Conservation (phyloP, 2,888 invertebrate genomes). For the Aplocera efformata region DNA sequence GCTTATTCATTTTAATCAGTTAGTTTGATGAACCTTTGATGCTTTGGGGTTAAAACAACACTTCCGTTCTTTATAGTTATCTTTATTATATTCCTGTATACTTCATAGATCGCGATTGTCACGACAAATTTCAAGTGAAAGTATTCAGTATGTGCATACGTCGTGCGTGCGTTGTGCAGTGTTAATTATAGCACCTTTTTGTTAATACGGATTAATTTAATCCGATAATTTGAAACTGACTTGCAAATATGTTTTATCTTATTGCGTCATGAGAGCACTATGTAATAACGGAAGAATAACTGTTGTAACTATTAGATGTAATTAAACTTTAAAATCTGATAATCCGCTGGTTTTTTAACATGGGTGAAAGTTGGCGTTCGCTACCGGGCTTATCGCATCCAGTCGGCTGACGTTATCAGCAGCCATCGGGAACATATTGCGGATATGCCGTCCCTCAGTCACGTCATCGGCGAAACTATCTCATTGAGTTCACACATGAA, state of each 20-base stretch:
- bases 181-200: conserved; percentile 40
- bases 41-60: neutral
- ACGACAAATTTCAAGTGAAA: conserved; percentile 24
- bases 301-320: too few relatives aligned
- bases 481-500: conserved; percentile 67
- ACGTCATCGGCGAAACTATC: conserved; percentile 51
- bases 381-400: conserved; percentile 26
- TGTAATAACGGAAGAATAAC: too few relatives aligned
- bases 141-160: conserved; percentile 19
- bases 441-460: conserved; percentile 36
- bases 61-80: neutral
- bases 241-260: conserved; percentile 13
- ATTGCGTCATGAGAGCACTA: too few relatives aligned
- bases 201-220: conserved; percentile 30
- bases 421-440: conserved; percentile 43
- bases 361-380: conserved; percentile 42
- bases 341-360: conserved; percentile 3
- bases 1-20: neutral
- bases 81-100: too few relatives aligned
- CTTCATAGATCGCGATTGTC: conserved; percentile 3
- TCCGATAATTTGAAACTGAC: conserved; percentile 39
- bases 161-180: conserved; percentile 33
- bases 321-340: too few relatives aligned
- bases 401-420: conserved; percentile 33
- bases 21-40: conserved; percentile 1